Evolutionary conservation across 1,140 invertebrate genomes (phyloP), one percentile per base, ranked within the genome.

Genomic region (Manduca sexta): DNA sequence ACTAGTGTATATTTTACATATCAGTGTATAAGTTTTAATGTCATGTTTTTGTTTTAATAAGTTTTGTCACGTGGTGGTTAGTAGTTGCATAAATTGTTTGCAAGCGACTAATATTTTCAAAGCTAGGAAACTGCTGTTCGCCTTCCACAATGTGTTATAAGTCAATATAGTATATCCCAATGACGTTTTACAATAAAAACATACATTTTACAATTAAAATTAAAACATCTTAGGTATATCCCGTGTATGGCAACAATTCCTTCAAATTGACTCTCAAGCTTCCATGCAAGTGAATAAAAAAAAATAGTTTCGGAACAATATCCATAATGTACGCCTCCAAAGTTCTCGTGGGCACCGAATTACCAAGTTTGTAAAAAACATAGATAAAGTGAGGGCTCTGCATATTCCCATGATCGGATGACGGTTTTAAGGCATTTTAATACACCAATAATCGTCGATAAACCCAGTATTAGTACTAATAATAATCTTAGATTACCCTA

Each of bases 361-460:
- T 70, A 70, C 67, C 63, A 64, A 74, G 61, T 74, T 64, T 71
- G 63, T 69, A 71, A 68, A 77, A 82, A 74, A 76, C 65, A 68
- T 73, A 66, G 73, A 73, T 58, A 64, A 69, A 62, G 54, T 53
- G 47, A 58, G 52, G 47, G 54, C 45, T 60, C 60, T 60, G 52
- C 63, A 73, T 72, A 67, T 77, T 77, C 74, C 74, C 76, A 82
- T 72, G 72, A 62, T 62, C 69, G 57, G 61, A 60, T 68, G 60
- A 65, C 60, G 68, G 46, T 60, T 52, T 40, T 60, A 69, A 62
- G 61, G 61, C 64, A 59, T 70, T 74, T 82, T 82, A 82, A 82
- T 82, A 60, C 61, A 73, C 60, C 72, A 72, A 76, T 82, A 79
- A 82, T 79, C 67, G 65, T 54, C 61, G 74, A 54, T 66, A 60